Conservation (phyloP, 2,797 vertebrate genomes). For the Brachyalestes nurse region DNA sequence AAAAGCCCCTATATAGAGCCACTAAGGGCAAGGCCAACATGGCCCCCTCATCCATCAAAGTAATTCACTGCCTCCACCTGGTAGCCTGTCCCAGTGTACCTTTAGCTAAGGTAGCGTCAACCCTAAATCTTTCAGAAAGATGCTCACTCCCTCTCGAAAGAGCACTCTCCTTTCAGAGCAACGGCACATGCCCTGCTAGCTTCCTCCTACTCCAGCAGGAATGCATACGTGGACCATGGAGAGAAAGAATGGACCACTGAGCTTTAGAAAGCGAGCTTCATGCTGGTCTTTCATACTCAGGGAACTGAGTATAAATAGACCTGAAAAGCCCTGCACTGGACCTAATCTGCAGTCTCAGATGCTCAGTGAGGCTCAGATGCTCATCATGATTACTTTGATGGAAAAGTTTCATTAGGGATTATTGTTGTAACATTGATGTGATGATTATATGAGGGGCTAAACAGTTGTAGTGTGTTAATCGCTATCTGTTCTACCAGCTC, state of each 20-base stretch:
- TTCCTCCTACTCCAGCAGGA: slow-evolving; percentile 4
- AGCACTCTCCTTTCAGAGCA: slow-evolving; percentile 13
- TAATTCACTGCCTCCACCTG: slow-evolving; percentile 26
- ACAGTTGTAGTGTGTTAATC: background rate
- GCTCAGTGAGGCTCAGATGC: background rate
- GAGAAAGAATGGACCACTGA: slow-evolving; percentile 12
- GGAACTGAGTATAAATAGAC: slow-evolving; percentile 8
- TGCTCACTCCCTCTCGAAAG: slow-evolving; percentile 21
- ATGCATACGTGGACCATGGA: background rate
- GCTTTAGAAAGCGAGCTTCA: background rate
- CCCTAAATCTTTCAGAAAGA: slow-evolving; percentile 8
- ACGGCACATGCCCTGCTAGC: background rate
- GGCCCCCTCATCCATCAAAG: slow-evolving; percentile 38
- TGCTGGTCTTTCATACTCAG: background rate
- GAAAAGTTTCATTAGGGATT: background rate
- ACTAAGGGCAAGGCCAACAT: slow-evolving; percentile 17
- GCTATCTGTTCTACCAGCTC: background rate
- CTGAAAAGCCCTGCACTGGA: background rate
- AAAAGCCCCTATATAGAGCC: background rate
- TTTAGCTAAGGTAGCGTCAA: slow-evolving; percentile 41
- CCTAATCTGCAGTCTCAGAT: background rate
- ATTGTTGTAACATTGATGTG: background rate
- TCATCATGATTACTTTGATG: background rate
- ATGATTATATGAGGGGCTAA: background rate
- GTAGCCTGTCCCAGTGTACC: slow-evolving; percentile 44